Conservation (phyloP, 1,140 invertebrate genomes). For the Listronotus oregonensis region DNA sequence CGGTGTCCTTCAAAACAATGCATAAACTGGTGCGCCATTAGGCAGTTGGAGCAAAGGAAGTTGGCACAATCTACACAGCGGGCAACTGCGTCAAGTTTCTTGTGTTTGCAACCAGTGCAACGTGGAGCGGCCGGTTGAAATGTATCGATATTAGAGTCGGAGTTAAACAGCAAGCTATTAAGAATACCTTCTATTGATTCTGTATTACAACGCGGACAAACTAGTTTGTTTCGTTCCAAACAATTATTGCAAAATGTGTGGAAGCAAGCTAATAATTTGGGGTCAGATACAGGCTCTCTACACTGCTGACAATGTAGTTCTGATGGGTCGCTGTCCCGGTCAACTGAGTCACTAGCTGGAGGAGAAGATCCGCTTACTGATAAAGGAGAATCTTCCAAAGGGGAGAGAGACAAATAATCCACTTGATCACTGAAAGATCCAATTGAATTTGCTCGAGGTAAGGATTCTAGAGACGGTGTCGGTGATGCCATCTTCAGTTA, state of each 20-base stretch:
- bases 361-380: slow-evolving; percentile 82
- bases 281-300: slow-evolving; percentile 74
- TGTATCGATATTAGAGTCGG: slow-evolving; percentile 51
- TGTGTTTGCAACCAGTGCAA: slow-evolving; percentile 87
- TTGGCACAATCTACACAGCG: slow-evolving; percentile 94
- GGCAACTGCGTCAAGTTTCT: slow-evolving; percentile 83
- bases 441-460: slow-evolving; percentile 85
- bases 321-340: slow-evolving; percentile 58
- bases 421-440: slow-evolving; percentile 77
- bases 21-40: slow-evolving; percentile 98
- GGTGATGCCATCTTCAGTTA: slow-evolving; percentile 79
- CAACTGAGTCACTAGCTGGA: slow-evolving; percentile 77
- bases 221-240: slow-evolving; percentile 81
- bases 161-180: slow-evolving; percentile 68
- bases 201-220: slow-evolving; percentile 79
- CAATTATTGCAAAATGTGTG: slow-evolving; percentile 83
- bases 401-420: slow-evolving; percentile 62
- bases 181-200: slow-evolving; percentile 71
- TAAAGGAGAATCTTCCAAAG: slow-evolving; percentile 72
- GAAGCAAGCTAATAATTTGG: slow-evolving; percentile 79
- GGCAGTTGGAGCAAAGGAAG: slow-evolving; percentile 94
- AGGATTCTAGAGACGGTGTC: slow-evolving; percentile 88
- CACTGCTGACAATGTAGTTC: slow-evolving; percentile 79
- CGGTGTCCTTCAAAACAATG: slow-evolving; percentile 97
- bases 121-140: slow-evolving; percentile 59